phyloP scores from a whole-genome alignment of 2,113 vertebrate species.

The Bagarius yarrelli region DNA sequence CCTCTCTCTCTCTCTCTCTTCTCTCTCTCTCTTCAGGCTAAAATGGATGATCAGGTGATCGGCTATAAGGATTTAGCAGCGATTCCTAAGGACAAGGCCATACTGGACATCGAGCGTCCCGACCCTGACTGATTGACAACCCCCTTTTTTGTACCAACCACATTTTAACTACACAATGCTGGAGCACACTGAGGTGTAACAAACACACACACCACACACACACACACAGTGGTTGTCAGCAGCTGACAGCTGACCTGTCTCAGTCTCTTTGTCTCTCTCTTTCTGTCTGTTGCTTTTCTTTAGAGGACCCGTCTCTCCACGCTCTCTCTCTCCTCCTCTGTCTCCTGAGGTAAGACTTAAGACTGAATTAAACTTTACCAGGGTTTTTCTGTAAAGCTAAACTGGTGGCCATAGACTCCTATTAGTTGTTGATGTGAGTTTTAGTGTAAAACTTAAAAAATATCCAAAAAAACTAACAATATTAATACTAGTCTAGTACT shows the following conservation, averaged over 20 bases:
- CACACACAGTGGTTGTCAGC: conserved; percentile 25
- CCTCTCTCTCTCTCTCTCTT: neutral
- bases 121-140: too few species aligned
- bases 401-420: neutral
- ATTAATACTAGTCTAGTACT: too few species aligned
- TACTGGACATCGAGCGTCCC: conserved; percentile 92
- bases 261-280: too few species aligned
- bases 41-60: conserved; percentile 85
- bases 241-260: neutral
- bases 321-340: conserved; percentile 68
- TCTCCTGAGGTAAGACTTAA: conserved; percentile 83
- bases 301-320: conserved; percentile 19
- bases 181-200: conserved; percentile 76
- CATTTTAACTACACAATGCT: conserved; percentile 84
- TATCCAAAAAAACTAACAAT: too few species aligned
- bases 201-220: conserved; percentile 19
- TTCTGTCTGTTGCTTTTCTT: too few species aligned
- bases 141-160: conserved; percentile 89
- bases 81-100: conserved; percentile 92
- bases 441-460: neutral
- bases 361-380: neutral
- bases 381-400: too few species aligned
- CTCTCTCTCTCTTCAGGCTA: conserved; percentile 67
- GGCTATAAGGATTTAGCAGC: conserved; percentile 94
- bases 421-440: neutral